These are phyloP conservation scores for Orius laevigatus DNA, from an alignment of 1,140 invertebrate species.

Conservation along the genomic window DNA sequence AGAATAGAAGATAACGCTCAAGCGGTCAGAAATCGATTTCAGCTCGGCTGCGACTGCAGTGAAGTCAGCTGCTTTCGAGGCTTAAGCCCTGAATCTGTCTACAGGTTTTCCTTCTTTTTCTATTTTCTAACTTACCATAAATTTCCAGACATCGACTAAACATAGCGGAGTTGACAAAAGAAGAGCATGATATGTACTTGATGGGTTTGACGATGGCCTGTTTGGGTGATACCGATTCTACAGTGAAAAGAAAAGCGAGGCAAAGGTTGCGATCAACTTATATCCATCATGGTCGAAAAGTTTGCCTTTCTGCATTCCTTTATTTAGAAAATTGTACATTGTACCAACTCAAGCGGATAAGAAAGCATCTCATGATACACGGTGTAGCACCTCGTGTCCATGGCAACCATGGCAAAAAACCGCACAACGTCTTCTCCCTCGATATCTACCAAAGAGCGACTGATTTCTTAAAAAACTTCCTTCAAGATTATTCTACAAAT, in stretches of 20 bases:
- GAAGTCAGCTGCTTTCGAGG: constrained; percentile 55
- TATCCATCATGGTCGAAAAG: constrained; percentile 52
- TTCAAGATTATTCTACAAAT: constrained; percentile 34
- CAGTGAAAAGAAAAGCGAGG: constrained; percentile 50
- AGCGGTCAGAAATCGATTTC: constrained; percentile 48
- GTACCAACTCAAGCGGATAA: constrained; percentile 58
- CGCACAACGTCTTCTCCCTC: constrained; percentile 63
- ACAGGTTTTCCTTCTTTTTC: constrained; percentile 27
- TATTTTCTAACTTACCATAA: constrained; percentile 23
- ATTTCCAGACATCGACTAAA: constrained; percentile 45
- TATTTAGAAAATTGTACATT: constrained; percentile 66
- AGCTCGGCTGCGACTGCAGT: constrained; percentile 51
- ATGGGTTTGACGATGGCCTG: constrained; percentile 69
- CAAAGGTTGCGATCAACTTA: constrained; percentile 53
- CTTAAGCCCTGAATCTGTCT: constrained; percentile 53
- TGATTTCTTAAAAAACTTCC: constrained; percentile 54
- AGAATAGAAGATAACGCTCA: constrained; percentile 37
- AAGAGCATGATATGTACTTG: constrained; percentile 54
- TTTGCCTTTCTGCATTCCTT: constrained; percentile 60
- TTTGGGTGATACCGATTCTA: constrained; percentile 53
- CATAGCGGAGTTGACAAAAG: constrained; percentile 59
- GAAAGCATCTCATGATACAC: constrained; percentile 60
- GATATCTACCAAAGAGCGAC: constrained; percentile 61
- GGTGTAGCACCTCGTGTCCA: constrained; percentile 58
- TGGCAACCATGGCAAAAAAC: constrained; percentile 61